These are phyloP conservation scores for Diprion similis DNA, from an alignment of 1,140 invertebrate genomes.

Conservation along the genomic window DNA sequence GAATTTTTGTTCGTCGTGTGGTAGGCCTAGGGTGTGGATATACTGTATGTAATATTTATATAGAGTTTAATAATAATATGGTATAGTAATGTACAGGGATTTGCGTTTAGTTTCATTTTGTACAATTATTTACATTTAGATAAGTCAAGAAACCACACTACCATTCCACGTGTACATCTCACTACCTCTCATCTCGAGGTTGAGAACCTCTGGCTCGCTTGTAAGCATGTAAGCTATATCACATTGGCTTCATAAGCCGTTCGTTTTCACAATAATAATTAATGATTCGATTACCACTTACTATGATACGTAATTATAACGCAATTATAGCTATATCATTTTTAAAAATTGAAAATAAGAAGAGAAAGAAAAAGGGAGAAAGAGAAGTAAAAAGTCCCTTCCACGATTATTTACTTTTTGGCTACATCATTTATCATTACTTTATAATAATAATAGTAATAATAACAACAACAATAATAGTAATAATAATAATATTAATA, in stretches of 20 bases:
- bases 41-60: conserved; percentile 28
- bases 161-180: conserved; percentile 31
- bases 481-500: background rate
- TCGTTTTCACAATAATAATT: conserved; percentile 45
- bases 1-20: conserved; percentile 26
- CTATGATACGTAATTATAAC: conserved; percentile 4
- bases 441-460: conserved; percentile 15
- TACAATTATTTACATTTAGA: conserved; percentile 55
- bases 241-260: conserved; percentile 62
- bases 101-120: conserved; percentile 36
- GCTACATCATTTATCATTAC: conserved; percentile 16
- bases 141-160: conserved; percentile 44
- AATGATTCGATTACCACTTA: conserved; percentile 24
- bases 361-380: background rate
- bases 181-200: conserved; percentile 28
- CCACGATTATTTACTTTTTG: conserved; percentile 4
- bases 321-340: background rate
- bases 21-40: conserved; percentile 10
- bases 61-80: conserved; percentile 51
- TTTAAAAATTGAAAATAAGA: background rate
- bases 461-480: background rate
- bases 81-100: conserved; percentile 54
- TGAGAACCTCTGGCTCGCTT: conserved; percentile 26
- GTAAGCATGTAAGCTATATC: conserved; percentile 59
- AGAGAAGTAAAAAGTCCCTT: background rate